A percentile compares a stretch with the other conserved stretches of the same genome.
These are phyloP conservation scores for Gasterosteus aculeatus DNA, from an alignment of 2,113 vertebrate genomes.

Conservation along the genomic window DNA sequence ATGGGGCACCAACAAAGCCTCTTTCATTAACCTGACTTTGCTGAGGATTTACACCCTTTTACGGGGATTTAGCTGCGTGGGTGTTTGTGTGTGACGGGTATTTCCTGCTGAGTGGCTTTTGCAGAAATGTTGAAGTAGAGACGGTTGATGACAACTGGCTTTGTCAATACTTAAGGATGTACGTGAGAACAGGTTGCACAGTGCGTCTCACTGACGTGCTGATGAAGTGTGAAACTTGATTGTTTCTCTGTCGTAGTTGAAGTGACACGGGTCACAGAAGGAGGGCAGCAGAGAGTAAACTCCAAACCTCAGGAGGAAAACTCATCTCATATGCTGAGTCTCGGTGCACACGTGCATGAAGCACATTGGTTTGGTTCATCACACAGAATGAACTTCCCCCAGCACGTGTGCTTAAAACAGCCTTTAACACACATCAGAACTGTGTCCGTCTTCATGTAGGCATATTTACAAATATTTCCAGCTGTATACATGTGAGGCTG, in stretches of 20 bases:
- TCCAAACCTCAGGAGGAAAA: conserved; percentile 15
- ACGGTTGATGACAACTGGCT: background rate
- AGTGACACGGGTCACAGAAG: background rate
- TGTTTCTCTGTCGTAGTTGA: background rate
- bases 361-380: conserved; percentile 22
- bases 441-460: background rate
- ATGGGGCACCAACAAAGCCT: conserved; percentile 24
- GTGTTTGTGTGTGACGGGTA: background rate
- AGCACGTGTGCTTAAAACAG: conserved; percentile 41
- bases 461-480: background rate
- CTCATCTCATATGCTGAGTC: conserved; percentile 46
- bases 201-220: background rate
- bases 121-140: conserved; percentile 13
- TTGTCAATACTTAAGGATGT: background rate
- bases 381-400: conserved; percentile 36
- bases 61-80: conserved; percentile 18
- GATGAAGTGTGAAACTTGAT: conserved; percentile 5
- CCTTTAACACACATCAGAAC: background rate
- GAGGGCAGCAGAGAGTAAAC: conserved; percentile 73
- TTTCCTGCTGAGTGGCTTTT: conserved; percentile 11
- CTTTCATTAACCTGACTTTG: conserved; percentile 36
- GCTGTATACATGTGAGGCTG: background rate
- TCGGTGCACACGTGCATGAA: conserved; percentile 68
- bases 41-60: conserved; percentile 33
- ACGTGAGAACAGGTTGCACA: conserved; percentile 4